Base-by-base conservation (phyloP, 2,113 vertebrate species). In the Meriones unguiculatus region DNA sequence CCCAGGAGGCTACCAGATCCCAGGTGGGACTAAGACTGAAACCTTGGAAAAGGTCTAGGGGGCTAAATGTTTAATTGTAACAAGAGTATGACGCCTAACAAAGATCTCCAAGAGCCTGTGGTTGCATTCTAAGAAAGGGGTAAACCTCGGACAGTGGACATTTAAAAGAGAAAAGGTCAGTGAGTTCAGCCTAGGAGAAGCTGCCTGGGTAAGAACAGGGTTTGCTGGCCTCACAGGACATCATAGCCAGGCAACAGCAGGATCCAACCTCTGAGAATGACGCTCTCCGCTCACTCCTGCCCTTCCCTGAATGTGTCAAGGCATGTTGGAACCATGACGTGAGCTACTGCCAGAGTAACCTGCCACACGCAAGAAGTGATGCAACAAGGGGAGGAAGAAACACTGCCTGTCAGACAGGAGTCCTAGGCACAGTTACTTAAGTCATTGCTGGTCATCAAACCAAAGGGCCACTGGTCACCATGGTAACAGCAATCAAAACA, bases 401-500 rank as follows among this genome's bases (percentile, higher is more conserved):
- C 59, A 11, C n/a, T 69, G 28, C 88, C 59, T 38, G 1, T 97
- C 97, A 95, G 64, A 41, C 25, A 0, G 14, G 32, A 94, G 50
- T 92, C 94, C 76, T 41, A 64, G 77, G 41, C 80, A 78, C 78
- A 81, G 38, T 87, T 96, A 46, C 18, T 89, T 85, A 7, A 18
- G 38, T 64, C 25, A 73, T 59, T 77, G 64, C 65, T 84, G 91
- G 75, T 93, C 87, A 67, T 69, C 67, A 22, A n/a, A 93, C 69
- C 92, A 84, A 76, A 90, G 78, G 94, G 90, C 87, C 92, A 57
- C 65, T 81, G 1, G 50, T 97, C 18, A 0, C 92, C 70, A 67
- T 20, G 32, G 96, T 97, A 96, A 97, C 94, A 41, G 46, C 25
- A 97, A 94, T 84, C 96, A 96, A 98, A 97, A 97, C 67, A 91